A percentile compares a stretch with the other conserved stretches of the same genome.
Conservation (phyloP, 2,797 vertebrate species). For the Chrysocyon brachyurus region DNA sequence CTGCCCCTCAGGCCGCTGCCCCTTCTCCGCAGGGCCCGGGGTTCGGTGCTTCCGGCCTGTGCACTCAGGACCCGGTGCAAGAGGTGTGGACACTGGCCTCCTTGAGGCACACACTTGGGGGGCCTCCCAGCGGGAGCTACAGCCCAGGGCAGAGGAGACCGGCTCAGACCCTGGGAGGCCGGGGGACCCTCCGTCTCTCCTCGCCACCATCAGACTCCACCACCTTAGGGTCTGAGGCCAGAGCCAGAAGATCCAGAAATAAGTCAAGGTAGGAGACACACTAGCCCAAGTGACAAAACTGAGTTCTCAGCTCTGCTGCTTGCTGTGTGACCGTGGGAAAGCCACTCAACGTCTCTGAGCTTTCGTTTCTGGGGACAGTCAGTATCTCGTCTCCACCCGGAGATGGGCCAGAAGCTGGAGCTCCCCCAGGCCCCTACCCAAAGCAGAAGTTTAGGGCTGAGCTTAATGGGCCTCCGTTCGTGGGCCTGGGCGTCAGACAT, state of each 20-base stretch:
- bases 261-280: neutral
- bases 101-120: constrained; percentile 82
- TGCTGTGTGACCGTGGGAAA: neutral
- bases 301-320: neutral
- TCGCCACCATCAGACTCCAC: neutral
- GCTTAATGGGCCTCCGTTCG: neutral
- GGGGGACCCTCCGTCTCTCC: neutral
- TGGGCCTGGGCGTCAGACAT: neutral
- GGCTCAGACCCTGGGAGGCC: neutral
- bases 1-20: constrained; percentile 6
- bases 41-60: constrained; percentile 87
- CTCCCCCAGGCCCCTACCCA: neutral
- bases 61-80: constrained; percentile 90
- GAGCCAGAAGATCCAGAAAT: neutral
- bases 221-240: neutral
- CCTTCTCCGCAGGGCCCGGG: constrained; percentile 86
- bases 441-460: neutral
- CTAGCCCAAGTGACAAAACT: neutral
- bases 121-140: constrained; percentile 87
- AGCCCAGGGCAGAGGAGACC: constrained; percentile 87
- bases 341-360: neutral
- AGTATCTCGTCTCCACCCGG: neutral
- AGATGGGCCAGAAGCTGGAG: neutral
- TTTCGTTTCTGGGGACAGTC: neutral
- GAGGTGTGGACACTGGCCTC: constrained; percentile 84